phyloP scores from a whole-genome alignment of 2,888 invertebrate species.

The Ypsolopha sequella region DNA sequence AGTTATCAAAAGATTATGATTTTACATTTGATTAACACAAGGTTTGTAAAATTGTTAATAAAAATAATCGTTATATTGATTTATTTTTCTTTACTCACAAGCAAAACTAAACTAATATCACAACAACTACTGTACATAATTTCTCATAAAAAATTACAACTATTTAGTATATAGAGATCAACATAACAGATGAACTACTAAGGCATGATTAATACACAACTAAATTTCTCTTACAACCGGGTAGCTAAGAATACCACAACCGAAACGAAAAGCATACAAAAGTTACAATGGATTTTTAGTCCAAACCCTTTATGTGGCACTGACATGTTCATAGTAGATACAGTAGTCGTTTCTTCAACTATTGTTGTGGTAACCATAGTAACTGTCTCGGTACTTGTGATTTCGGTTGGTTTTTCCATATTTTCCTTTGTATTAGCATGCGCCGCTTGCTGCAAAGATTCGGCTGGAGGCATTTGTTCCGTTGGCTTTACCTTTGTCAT shows the following conservation, averaged over 20 bases:
- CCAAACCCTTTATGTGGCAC: no score
- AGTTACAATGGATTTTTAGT: no score
- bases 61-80: neutral
- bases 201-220: neutral
- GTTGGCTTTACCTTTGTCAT: conserved; percentile 14
- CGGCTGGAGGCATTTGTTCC: conserved; percentile 35
- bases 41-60: neutral
- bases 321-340: neutral
- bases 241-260: no score
- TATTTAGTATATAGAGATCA: conserved; percentile 8
- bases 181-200: neutral
- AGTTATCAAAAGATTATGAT: conserved; percentile 48
- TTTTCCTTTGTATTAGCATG: conserved; percentile 17
- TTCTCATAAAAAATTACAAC: neutral
- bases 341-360: neutral
- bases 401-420: conserved; percentile 21
- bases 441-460: conserved; percentile 41
- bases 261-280: no score
- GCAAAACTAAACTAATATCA: conserved; percentile 17
- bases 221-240: neutral
- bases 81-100: neutral
- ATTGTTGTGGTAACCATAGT: neutral
- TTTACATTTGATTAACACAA: conserved; percentile 46
- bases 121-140: conserved; percentile 15
- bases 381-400: conserved; percentile 16